Conservation (phyloP, 2,113 vertebrate genomes). For the Limnothrissa miodon region DNA sequence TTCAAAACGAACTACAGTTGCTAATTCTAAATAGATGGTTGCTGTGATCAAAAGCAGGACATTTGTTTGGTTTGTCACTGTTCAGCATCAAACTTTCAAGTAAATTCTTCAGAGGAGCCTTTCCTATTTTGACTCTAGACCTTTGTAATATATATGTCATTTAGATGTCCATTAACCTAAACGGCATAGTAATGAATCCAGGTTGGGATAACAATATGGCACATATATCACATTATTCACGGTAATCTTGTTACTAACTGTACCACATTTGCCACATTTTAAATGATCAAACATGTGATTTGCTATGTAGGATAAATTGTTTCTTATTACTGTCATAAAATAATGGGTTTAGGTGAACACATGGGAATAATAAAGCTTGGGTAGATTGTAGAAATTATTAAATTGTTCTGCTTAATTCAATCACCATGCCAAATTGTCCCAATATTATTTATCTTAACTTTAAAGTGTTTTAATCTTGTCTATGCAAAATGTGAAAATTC, state of each 20-base stretch:
- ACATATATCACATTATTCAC: background rate
- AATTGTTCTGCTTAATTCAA: background rate
- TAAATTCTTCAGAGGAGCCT: background rate
- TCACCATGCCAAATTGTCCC: slow-evolving; percentile 5
- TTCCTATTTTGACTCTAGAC: background rate
- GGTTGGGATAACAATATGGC: background rate
- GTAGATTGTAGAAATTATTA: background rate
- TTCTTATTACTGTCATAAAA: background rate
- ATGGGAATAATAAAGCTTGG: background rate
- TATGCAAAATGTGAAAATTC: slow-evolving; percentile 14
- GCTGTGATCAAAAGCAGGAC: too few species aligned
- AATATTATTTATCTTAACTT: slow-evolving; percentile 19
- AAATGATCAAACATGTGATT: background rate
- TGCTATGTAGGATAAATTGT: too few species aligned
- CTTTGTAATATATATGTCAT: background rate
- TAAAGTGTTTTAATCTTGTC: slow-evolving; percentile 7
- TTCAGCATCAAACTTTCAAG: background rate
- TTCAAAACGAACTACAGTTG: too few species aligned
- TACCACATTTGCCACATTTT: background rate
- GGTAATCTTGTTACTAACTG: background rate
- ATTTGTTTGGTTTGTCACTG: too few species aligned
- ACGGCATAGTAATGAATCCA: background rate
- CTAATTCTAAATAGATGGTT: too few species aligned
- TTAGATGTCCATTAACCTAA: background rate
- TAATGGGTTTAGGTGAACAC: background rate